Base-by-base conservation (phyloP, 2,797 vertebrate species). In the Lophius americanus region DNA sequence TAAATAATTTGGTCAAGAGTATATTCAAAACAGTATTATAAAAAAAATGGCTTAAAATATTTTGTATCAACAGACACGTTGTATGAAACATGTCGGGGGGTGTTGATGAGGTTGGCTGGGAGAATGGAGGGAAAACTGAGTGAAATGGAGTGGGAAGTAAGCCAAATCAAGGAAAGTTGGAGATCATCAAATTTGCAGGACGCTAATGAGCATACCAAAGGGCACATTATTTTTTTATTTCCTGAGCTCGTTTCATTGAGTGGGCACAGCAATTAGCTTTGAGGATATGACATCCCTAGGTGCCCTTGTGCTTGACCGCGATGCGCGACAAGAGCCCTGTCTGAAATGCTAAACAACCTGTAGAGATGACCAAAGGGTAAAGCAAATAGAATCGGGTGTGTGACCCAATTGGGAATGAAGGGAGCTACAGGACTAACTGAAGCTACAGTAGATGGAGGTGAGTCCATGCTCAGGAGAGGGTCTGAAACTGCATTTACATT, bases 211-310 rank as follows among this genome's bases (percentile, higher is more conserved):
- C 73, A 59, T 84, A 92, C 90, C 90, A 85, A 87, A 88, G 87
- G 90, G 77, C 79, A 82, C 82, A 90, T 92, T 90, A 91, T 89
- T 90, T 93, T 91, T 93, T 92, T 92, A 93, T 93, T 93, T 93
- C 84, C 84, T 85, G 78, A 68, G 83, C 83, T 89, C 92, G 91
- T 93, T 94, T 91, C 75, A 85, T 89, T 91, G 91, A 90, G 90
- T 88, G 89, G 90, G 90, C 89, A 91, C 68, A 84, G 87, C 92
- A 94, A 93, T 94, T 93, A 94, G 89, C 92, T 89, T 76, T 84
- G 88, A 92, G 89, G 86, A 91, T 90, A 87, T 88, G 89, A 88
- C 85, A 87, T 89, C 89, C 82, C 82, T 67, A 56, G 85, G 78
- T 76, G 72, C 78, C 90, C 86, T 86, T 78, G 89, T 80, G 76